Percentiles rank a stretch among this genome's conserved stretches.
Conservation (phyloP, 2,113 vertebrate species). For the Lethenteron camtschaticum region DNA sequence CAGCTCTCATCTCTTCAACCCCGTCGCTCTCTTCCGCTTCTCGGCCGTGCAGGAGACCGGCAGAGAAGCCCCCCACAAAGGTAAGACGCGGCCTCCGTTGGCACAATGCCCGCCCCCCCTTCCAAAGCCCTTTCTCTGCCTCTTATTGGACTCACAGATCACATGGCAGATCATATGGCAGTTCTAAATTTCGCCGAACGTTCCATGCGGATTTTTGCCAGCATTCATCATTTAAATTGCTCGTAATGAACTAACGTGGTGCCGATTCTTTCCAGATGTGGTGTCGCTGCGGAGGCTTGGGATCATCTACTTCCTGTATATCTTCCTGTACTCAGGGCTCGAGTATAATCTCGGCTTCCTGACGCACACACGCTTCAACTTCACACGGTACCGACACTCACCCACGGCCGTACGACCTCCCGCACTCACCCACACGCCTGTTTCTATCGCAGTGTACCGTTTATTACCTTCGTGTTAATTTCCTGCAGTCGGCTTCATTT, state of each 20-base stretch:
- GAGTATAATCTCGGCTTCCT: slow-evolving; percentile 80
- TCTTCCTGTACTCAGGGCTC: slow-evolving; percentile 83
- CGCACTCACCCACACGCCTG: no score
- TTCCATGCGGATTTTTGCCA: neutral
- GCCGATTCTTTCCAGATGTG: slow-evolving; percentile 24
- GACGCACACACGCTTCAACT: slow-evolving; percentile 74
- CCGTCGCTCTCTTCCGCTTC: slow-evolving; percentile 53
- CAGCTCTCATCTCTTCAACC: slow-evolving; percentile 44
- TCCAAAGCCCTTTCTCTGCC: no score
- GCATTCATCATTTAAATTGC: neutral
- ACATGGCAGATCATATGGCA: no score
- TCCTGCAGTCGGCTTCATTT: neutral
- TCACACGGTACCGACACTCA: slow-evolving; percentile 37
- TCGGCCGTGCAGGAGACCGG: slow-evolving; percentile 33
- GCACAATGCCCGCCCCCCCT: no score
- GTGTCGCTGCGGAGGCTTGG: slow-evolving; percentile 43
- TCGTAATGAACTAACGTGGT: neutral
- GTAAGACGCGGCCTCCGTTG: slow-evolving; percentile 21
- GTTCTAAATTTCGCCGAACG: neutral
- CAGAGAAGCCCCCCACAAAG: slow-evolving; percentile 25
- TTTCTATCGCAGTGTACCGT: neutral
- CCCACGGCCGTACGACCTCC: no score
- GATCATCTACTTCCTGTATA: slow-evolving; percentile 62
- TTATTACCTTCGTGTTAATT: neutral
- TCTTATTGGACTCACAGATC: no score